phyloP scores from a whole-genome alignment of 2,888 invertebrate genomes.

The Autographa pulchrina region DNA sequence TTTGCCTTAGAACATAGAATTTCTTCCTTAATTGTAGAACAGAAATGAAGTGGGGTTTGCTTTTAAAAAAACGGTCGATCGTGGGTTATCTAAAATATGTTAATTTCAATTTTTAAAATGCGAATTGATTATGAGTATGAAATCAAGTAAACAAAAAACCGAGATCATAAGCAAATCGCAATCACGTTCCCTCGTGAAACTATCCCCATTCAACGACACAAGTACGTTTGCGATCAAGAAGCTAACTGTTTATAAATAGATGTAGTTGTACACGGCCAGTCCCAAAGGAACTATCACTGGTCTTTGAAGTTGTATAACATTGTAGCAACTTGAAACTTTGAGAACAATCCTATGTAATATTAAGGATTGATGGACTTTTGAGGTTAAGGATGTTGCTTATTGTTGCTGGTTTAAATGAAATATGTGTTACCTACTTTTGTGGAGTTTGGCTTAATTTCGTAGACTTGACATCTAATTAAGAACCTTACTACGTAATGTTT shows the following conservation, averaged over 20 bases:
- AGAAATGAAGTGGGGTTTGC: no score
- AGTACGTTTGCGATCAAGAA: not conserved
- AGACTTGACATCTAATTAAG: no score
- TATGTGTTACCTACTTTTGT: not conserved
- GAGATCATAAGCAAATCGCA: no score
- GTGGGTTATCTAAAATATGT: no score
- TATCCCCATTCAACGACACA: not conserved
- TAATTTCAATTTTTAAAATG: no score
- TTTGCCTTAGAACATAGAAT: no score
- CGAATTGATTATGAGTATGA: no score
- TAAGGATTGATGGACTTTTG: not conserved
- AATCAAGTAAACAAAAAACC: no score
- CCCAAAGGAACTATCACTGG: not conserved
- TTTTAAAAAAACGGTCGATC: no score
- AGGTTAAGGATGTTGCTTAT: not conserved
- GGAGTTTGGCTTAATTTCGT: not conserved
- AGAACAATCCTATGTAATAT: not conserved
- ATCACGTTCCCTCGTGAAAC: no score
- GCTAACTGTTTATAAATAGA: not conserved
- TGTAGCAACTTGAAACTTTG: not conserved
- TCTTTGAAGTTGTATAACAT: conserved; percentile 3
- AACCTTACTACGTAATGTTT: no score
- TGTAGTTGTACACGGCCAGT: not conserved
- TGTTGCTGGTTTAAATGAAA: not conserved
- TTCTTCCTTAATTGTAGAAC: no score